A percentile compares a stretch with the other conserved stretches of the same genome.
Evolutionary conservation across 2,797 vertebrate genomes (phyloP).

Genomic region (Macropodus opercularis): DNA sequence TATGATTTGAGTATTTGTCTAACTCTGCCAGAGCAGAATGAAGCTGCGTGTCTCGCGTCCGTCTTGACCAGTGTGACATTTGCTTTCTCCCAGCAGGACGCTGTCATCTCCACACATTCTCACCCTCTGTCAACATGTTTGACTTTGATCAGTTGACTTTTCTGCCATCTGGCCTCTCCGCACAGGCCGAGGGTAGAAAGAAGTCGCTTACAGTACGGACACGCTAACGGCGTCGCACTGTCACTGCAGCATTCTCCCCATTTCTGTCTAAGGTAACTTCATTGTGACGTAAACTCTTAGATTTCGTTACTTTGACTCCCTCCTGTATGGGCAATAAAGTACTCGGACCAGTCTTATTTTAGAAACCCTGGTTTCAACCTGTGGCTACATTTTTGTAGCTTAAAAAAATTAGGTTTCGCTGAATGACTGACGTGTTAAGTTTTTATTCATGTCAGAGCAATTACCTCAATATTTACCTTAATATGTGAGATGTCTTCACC

Average conservation of each 20-base stretch:
- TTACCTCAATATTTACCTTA: constrained; percentile 10
- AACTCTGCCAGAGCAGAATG: constrained; percentile 10
- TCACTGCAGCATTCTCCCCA: too few relatives aligned
- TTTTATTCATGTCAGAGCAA: constrained; percentile 22
- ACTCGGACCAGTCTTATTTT: constrained; percentile 29
- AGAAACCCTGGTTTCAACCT: constrained; percentile 25
- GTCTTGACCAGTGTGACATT: constrained; percentile 38
- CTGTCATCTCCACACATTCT: constrained; percentile 59
- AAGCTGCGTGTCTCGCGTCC: constrained; percentile 25
- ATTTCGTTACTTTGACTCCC: constrained; percentile 44
- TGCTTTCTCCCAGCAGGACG: constrained; percentile 33
- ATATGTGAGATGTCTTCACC: constrained; percentile 7
- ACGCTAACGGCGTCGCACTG: constrained; percentile 37
- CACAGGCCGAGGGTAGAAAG: constrained; percentile 37
- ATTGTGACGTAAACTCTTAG: constrained; percentile 41
- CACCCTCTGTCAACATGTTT: constrained; percentile 63
- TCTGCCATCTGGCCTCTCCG: constrained; percentile 67
- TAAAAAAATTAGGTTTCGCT: constrained; percentile 30
- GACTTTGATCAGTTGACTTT: constrained; percentile 73
- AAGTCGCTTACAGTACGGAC: constrained; percentile 21
- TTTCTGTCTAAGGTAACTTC: constrained; percentile 35
- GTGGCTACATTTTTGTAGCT: constrained; percentile 16
- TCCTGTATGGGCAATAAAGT: too few relatives aligned
- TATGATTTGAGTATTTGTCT: too few relatives aligned
- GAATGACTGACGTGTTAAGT: constrained; percentile 20